Evolutionary conservation across 2,797 vertebrate genomes (phyloP).

Genomic region (Tragelaphus oryx): DNA sequence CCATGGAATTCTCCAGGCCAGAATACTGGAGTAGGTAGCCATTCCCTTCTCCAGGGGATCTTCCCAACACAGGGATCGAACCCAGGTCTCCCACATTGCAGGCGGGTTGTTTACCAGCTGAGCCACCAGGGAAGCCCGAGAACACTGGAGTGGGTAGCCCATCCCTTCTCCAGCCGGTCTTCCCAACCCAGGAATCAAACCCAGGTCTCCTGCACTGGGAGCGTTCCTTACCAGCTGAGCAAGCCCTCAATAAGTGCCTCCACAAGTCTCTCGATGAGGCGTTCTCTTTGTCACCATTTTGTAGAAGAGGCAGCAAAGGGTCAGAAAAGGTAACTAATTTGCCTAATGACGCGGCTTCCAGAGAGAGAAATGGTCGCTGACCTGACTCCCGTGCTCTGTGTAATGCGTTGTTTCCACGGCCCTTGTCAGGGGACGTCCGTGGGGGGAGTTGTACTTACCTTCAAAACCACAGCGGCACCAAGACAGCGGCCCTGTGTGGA

Average conservation of each 20-base stretch:
- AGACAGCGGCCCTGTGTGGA: no score
- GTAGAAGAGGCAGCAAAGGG: not conserved
- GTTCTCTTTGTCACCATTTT: not conserved
- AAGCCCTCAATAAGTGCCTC: not conserved
- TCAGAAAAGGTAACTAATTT: not conserved
- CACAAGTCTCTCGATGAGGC: not conserved
- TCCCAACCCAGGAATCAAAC: not conserved
- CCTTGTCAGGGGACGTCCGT: fast-evolving
- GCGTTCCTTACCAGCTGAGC: not conserved
- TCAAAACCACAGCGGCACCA: fast-evolving
- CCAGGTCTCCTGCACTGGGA: fast-evolving
- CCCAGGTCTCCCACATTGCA: no score
- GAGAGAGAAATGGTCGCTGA: no score
- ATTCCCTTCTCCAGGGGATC: not conserved
- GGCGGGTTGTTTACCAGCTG: no score
- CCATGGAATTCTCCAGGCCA: not conserved
- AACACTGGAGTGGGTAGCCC: not conserved
- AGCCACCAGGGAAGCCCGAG: no score
- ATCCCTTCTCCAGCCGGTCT: not conserved
- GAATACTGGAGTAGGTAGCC: not conserved
- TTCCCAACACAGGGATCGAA: no score
- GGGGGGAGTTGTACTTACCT: fast-evolving
- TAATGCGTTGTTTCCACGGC: no score
- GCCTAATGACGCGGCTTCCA: not conserved
- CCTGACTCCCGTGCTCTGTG: not conserved